phyloP scores from a whole-genome alignment of 2,113 vertebrate species.

The Brachypodius melanocephalos region DNA sequence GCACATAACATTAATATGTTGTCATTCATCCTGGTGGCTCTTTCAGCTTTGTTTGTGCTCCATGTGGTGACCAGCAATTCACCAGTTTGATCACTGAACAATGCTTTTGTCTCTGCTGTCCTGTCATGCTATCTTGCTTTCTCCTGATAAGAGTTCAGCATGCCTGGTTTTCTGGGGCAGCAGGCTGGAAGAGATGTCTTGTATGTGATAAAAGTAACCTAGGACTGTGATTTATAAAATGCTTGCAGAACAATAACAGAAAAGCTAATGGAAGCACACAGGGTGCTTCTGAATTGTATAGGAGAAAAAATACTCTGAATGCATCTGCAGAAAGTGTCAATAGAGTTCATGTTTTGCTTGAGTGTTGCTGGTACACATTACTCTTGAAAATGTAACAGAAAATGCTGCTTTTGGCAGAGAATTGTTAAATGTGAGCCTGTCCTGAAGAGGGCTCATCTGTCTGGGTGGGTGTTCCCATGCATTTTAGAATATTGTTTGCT shows the following conservation, averaged over 20 bases:
- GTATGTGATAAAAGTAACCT: neutral
- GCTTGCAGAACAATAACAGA: neutral
- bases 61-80: neutral
- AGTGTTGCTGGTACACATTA: neutral
- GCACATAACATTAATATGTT: neutral
- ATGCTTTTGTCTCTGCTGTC: slow-evolving; percentile 11
- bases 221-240: neutral
- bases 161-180: neutral
- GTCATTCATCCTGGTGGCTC: neutral
- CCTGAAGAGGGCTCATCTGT: neutral
- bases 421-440: neutral
- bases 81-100: neutral
- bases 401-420: neutral
- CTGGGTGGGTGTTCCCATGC: neutral
- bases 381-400: neutral
- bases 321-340: neutral
- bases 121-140: slow-evolving; percentile 5
- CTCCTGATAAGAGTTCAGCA: neutral
- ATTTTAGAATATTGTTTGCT: neutral
- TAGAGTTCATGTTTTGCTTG: neutral
- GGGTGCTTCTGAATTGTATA: neutral
- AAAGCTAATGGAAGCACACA: neutral
- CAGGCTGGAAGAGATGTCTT: neutral
- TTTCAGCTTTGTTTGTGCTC: neutral
- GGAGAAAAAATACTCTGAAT: neutral